These are phyloP conservation scores for Apostichopus leukothele DNA, from an alignment of 53 echinoderm and acorn worm species.

Conservation along the genomic window DNA sequence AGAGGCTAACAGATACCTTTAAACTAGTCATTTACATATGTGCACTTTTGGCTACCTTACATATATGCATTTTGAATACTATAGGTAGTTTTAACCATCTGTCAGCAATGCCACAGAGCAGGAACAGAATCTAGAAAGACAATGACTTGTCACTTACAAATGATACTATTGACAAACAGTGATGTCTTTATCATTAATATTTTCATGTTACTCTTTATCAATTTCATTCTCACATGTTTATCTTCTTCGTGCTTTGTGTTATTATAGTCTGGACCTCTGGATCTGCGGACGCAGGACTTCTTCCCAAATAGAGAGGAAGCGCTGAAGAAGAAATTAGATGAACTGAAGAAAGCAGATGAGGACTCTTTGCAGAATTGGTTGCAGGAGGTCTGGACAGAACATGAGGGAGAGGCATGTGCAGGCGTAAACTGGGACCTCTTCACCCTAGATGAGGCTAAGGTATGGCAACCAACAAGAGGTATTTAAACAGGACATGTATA, in stretches of 20 bases:
- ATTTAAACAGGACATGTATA: too few species aligned
- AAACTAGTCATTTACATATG: too few species aligned
- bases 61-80: too few species aligned
- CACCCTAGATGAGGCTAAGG: conserved; percentile 79
- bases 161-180: not conserved
- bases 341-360: conserved; percentile 58
- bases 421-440: conserved; percentile 83
- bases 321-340: conserved; percentile 58
- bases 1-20: too few species aligned
- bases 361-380: conserved; percentile 48
- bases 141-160: too few species aligned
- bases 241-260: not conserved
- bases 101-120: too few species aligned
- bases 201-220: not conserved
- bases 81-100: too few species aligned
- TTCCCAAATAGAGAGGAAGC: conserved; percentile 63
- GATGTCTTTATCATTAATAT: not conserved
- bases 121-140: too few species aligned
- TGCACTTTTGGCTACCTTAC: too few species aligned
- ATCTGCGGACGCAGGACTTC: conserved; percentile 77
- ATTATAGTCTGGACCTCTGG: conserved; percentile 70
- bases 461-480: conserved; percentile 9
- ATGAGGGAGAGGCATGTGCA: conserved; percentile 73
- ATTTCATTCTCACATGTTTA: too few species aligned
- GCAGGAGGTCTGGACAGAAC: conserved; percentile 66